Base-by-base conservation (phyloP, 2,888 invertebrate genomes). In the Drosophila pegasa region DNA sequence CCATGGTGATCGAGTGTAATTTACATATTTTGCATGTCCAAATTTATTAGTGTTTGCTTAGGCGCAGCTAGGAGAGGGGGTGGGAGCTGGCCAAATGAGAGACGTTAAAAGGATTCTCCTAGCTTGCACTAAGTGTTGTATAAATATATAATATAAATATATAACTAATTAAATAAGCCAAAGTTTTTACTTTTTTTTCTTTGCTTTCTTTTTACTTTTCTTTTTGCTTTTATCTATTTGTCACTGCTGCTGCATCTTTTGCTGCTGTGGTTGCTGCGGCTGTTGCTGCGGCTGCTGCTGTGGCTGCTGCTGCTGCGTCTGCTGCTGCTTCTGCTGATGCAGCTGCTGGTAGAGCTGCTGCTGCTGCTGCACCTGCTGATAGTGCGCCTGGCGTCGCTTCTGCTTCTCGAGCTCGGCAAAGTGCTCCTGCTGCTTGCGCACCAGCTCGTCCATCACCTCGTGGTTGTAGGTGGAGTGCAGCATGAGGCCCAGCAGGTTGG, bases 401-500 rank as follows among this genome's bases (percentile, higher is more conserved):
- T 74, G 80, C 48, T 86, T 84, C 37, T 83, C 88, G 3, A 83
- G 65, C 41, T 83, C 89, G 0, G 87, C 89, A 61, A 88, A 70
- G 61, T 89, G 90, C 22, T 90, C 90, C 61, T 91, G 89, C 56
- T 91, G 92, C 54, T 92, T 91, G 9, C 92, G 86, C 33, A 91
- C 91, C 76, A 95, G 93, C 81, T 95, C 94, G 87, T 97, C 96
- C 95, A 97, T 96, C 0, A 97, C 94, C 81, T 97, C 97, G 90
- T 98, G 98, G 93, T 98, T 98, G 91, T 98, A 98, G 0, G 98
- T 98, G 7, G 98, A 98, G 91, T 99, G 98, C n/a, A 99, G 93
- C 96, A 99, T 96, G 1, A 99, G 93, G 0, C 98, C 97, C 14
- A 99, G 93, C 0, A 99, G 97, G 0, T 98, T 98, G 43, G 98